Percentiles rank a stretch among this genome's conserved stretches.
Evolutionary conservation across 2,888 invertebrate genomes (phyloP).

Genomic region (Dasysyrphus tricinctus): DNA sequence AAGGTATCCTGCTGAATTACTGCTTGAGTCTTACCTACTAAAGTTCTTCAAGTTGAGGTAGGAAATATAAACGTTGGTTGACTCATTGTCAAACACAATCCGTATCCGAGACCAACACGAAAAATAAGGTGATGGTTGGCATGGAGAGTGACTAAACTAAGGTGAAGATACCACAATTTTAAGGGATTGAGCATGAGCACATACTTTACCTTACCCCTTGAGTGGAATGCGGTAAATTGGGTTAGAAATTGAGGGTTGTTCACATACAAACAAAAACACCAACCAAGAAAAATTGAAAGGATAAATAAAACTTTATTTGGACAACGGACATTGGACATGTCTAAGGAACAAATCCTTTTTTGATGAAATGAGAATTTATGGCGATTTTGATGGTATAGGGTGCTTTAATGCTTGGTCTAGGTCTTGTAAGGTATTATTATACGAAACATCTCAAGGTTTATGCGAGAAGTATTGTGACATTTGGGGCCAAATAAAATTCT

Average conservation of each 20-base stretch:
- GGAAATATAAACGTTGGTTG: conserved; percentile 59
- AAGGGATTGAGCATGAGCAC: conserved; percentile 32
- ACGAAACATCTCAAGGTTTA: conserved; percentile 1
- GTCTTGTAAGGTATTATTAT: conserved; percentile 4
- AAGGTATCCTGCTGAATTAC: conserved; percentile 46
- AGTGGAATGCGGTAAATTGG: conserved; percentile 36
- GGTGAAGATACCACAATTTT: conserved; percentile 41
- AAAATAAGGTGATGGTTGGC: neutral
- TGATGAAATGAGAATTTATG: conserved; percentile 45
- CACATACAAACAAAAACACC: neutral
- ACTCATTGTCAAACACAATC: conserved; percentile 52
- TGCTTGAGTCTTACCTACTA: conserved; percentile 23
- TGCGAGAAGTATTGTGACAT: neutral
- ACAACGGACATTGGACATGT: neutral
- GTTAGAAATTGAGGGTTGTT: conserved; percentile 29
- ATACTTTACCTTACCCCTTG: conserved; percentile 21
- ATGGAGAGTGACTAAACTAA: conserved; percentile 29
- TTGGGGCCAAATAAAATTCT: neutral
- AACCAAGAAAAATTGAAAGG: conserved; percentile 22
- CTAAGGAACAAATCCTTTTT: conserved; percentile 36
- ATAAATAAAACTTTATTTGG: conserved; percentile 26
- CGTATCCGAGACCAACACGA: conserved; percentile 23
- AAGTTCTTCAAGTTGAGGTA: conserved; percentile 29
- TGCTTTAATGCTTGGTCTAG: conserved; percentile 40
- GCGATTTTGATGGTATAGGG: neutral